Evolutionary conservation across 2,797 vertebrate genomes (phyloP).

Genomic region (Microctenopoma steveboyesi): DNA sequence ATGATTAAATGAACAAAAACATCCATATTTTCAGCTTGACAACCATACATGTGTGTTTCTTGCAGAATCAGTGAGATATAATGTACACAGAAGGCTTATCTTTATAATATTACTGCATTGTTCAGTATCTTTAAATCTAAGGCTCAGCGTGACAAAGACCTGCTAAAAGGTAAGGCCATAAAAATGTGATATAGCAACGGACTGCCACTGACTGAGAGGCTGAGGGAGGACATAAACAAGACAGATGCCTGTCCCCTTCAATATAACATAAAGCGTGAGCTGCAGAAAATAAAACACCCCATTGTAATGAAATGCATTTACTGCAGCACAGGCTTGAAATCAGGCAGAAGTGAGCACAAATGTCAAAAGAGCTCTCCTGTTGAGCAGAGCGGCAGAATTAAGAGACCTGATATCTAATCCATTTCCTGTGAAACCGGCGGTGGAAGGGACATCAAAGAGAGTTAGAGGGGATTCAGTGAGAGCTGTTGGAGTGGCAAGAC

Average conservation of each 20-base stretch:
- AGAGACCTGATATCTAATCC: constrained; percentile 81
- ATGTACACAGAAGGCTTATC: constrained; percentile 29
- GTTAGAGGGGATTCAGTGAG: constrained; percentile 76
- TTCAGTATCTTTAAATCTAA: constrained; percentile 74
- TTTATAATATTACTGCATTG: constrained; percentile 67
- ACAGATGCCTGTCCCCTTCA: constrained; percentile 80
- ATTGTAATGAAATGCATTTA: constrained; percentile 84
- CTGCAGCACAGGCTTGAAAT: constrained; percentile 76
- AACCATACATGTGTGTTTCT: not conserved
- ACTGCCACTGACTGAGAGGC: constrained; percentile 79
- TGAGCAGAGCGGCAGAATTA: constrained; percentile 75
- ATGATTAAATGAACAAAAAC: no score
- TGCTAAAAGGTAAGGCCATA: constrained; percentile 77
- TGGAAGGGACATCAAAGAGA: constrained; percentile 80
- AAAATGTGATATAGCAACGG: constrained; percentile 82
- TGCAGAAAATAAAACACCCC: constrained; percentile 79
- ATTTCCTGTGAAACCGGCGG: constrained; percentile 80
- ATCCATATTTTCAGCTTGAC: not conserved
- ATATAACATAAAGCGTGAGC: constrained; percentile 82
- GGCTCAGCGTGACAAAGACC: constrained; percentile 72
- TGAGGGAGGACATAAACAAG: constrained; percentile 81
- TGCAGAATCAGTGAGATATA: constrained; percentile 19
- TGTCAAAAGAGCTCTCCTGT: constrained; percentile 79
- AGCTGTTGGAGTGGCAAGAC: constrained; percentile 72
- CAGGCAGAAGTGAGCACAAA: constrained; percentile 78